Base-by-base conservation (phyloP, 1,140 invertebrate species). In the Hetaerina americana region DNA sequence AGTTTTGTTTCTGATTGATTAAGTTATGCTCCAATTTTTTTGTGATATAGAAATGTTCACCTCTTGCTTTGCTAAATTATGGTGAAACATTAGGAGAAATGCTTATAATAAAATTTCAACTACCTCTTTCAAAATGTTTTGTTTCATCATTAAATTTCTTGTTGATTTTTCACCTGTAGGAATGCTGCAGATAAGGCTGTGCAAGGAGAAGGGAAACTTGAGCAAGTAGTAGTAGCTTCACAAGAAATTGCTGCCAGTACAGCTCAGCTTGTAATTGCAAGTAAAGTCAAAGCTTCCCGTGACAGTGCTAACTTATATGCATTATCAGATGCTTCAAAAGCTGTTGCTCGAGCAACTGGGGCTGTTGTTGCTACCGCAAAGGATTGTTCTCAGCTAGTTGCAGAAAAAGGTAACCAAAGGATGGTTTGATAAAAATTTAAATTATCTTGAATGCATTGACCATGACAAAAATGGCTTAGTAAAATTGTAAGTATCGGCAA, bases 191-290 rank as follows among this genome's bases (percentile, higher is more conserved):
- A 99, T 82, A 93, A 94, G 81, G 92, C 96, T 15, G 92, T 98
- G 26, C 86, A 85, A 69, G 92, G 90, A 24, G 86, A 91, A 73
- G 94, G 92, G 0, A 96, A 96, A 79, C 90, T 97, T 79, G 95
- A 97, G 78, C 90, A 95, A 76, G 83, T 99, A 25, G 92, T 98
- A 71, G 97, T 97, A 5, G 96, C 96, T 26, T 96, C 97, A 24
- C 95, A 98, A 82, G 95, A 97, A 78, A 98, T 99, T 75, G 94
- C 95, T 6, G 97, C 96, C 5, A 95, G 93, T 74, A 98, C 96
- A 5, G 95, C 96, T 31, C 97, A 99, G 81, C 83, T 99, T 67
- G 97, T 98, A 24, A 95, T 98, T 15, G 94, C 97, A 0, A 97
- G 94, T 75, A 88, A 93, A 76, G 94, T 96, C 0, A 93, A 95